Base-by-base conservation (phyloP, 2,797 vertebrate species). In the Myotis pilosus region DNA sequence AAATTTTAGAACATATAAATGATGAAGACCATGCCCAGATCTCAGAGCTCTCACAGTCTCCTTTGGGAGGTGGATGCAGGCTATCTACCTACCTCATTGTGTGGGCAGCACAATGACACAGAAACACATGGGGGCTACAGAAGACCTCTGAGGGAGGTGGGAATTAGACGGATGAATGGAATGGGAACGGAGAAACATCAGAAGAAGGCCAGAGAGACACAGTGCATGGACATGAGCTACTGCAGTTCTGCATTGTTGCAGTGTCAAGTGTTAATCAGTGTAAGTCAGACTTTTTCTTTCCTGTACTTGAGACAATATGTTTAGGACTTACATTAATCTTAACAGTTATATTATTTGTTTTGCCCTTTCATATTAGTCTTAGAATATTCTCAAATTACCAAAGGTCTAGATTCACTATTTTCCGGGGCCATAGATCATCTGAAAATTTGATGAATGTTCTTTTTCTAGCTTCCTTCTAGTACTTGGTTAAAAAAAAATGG, bases 381-480 rank as follows among this genome's bases (percentile, higher is more conserved):
- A 51, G 28, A 60, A 72, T 76, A 94, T 57, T 66, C 60, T 84
- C 62, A 86, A 53, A 68, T 12, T 41, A 66, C 41, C 28, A 47
- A 83, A 87, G 33, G 13, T 72, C 23, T 87, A 22, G 74, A 64
- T n/a, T 94, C 38, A 75, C 8, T 89, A 8, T 83, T 89, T 94
- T 33, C n/a, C 17, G 36, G 3, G 75, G 41, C 55, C 66, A 53
- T 4, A 71, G 38, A 79, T 80, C 8, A 51, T 66, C 19, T 74
- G 47, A 69, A 93, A 71, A 69, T 33, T 74, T 85, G 38, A 71
- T 68, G 7, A 94, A 66, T 10, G 22, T 25, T 84, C 10, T 71
- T 89, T 94, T 28, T 83, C 41, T 60, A 72, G 69, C n/a, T 87
- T 96, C 41, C 30, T 88, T 62, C 57, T 71, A 92, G 30, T 69